Evolutionary conservation across 2,888 invertebrate genomes (phyloP).

Genomic region (Lagria hirta): DNA sequence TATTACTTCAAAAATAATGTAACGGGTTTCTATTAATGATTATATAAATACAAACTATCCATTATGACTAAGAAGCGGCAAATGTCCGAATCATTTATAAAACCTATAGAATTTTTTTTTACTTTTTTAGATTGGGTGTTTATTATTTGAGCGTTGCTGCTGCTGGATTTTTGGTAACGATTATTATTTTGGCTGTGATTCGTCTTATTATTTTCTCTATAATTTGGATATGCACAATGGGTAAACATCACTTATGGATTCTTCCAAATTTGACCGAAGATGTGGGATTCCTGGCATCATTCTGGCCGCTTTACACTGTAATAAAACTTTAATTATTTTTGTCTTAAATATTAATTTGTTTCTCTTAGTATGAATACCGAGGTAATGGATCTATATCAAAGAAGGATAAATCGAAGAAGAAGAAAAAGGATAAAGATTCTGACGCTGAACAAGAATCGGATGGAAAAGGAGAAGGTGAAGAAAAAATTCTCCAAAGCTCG

Average conservation of each 20-base stretch:
- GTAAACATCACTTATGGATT: constrained; percentile 94
- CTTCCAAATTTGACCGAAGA: constrained; percentile 99
- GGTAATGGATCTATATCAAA: constrained; percentile 63
- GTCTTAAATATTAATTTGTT: no score
- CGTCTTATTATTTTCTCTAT: constrained; percentile 89
- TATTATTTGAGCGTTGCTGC: constrained; percentile 96
- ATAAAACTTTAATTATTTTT: constrained; percentile 32
- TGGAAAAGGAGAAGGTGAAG: constrained; percentile 37
- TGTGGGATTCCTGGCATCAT: constrained; percentile 97
- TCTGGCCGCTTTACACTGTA: constrained; percentile 94
- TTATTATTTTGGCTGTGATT: constrained; percentile 85
- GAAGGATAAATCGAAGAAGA: constrained; percentile 66
- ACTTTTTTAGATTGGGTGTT: constrained; percentile 73
- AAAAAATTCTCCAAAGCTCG: no score
- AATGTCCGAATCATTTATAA: no score
- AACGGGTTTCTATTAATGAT: no score
- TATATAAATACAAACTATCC: no score
- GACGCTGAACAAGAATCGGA: constrained; percentile 62
- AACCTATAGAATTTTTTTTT: no score
- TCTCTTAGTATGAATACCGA: constrained; percentile 78
- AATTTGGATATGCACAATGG: constrained; percentile 85
- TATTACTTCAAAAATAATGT: no score
- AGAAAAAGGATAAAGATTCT: constrained; percentile 79
- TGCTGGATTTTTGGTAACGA: constrained; percentile 91
- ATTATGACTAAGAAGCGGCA: no score